Evolutionary conservation across 2,797 vertebrate species (phyloP).

Genomic region (Acanthurus leucopareius): DNA sequence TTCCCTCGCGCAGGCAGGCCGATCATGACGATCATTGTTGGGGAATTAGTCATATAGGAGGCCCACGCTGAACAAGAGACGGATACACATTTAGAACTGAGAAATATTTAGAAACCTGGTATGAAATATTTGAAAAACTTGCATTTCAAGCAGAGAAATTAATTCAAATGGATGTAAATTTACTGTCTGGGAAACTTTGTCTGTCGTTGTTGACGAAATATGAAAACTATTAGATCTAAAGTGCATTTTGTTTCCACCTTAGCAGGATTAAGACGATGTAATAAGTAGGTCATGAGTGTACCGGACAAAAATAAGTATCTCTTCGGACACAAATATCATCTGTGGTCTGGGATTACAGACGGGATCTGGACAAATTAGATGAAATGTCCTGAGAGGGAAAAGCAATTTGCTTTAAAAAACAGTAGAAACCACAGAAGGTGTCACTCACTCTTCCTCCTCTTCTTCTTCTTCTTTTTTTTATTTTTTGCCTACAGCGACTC

Average conservation of each 20-base stretch:
- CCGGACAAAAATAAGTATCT: slow-evolving; percentile 41
- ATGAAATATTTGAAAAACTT: not conserved
- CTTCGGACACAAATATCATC: slow-evolving; percentile 45
- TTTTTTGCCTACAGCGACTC: not conserved
- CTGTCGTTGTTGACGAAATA: not conserved
- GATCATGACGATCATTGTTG: slow-evolving; percentile 96
- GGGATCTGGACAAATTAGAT: slow-evolving; percentile 16
- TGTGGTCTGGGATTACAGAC: slow-evolving; percentile 22
- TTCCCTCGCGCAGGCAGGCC: slow-evolving; percentile 96
- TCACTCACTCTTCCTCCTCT: not conserved
- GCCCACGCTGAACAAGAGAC: slow-evolving; percentile 90
- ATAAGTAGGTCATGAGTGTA: slow-evolving; percentile 37
- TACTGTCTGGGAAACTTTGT: not conserved
- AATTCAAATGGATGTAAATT: not conserved
- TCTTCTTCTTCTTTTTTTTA: not conserved
- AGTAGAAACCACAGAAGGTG: slow-evolving; percentile 22
- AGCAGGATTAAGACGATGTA: not conserved
- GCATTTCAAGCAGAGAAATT: not conserved
- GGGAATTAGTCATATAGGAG: slow-evolving; percentile 97
- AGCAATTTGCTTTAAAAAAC: slow-evolving; percentile 31
- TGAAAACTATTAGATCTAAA: not conserved
- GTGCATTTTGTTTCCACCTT: not conserved
- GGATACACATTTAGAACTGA: slow-evolving; percentile 4
- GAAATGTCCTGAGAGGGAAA: slow-evolving; percentile 37
- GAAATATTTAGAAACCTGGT: too few relatives aligned